Conservation (phyloP, 30 jellyfish, hydroid and myxozoan species). For the Aurelia sp. region DNA sequence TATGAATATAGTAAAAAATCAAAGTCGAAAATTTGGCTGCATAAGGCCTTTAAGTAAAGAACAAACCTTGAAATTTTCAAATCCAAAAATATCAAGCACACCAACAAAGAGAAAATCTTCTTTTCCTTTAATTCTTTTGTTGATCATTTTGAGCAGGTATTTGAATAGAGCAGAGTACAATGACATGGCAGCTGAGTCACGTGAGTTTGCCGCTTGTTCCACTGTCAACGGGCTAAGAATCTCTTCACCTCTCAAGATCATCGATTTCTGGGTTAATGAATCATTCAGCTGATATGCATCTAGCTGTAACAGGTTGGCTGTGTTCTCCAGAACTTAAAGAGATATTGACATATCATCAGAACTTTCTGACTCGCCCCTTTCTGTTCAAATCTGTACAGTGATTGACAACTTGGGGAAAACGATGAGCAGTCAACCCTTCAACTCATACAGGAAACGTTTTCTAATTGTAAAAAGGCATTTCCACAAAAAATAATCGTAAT, state of each 20-base stretch:
- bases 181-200: slow-evolving; percentile 97
- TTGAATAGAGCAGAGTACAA: slow-evolving; percentile 90
- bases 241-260: slow-evolving; percentile 94
- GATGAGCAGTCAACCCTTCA: too few species aligned
- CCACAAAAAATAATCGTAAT: too few species aligned
- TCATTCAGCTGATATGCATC: slow-evolving; percentile 85
- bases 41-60: not conserved
- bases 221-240: slow-evolving; percentile 94
- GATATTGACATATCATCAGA: not conserved
- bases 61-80: slow-evolving; percentile 94
- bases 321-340: slow-evolving; percentile 80
- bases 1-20: too few species aligned
- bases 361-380: too few species aligned
- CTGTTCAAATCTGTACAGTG: too few species aligned
- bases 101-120: slow-evolving; percentile 78
- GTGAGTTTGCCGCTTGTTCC: slow-evolving; percentile 92
- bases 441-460: too few species aligned
- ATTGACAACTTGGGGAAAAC: too few species aligned
- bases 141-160: slow-evolving; percentile 83
- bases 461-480: too few species aligned
- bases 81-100: slow-evolving; percentile 92
- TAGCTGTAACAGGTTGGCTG: slow-evolving; percentile 86
- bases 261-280: slow-evolving; percentile 90
- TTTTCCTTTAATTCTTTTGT: slow-evolving; percentile 72
- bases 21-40: too few species aligned